Evolutionary conservation across 2,888 invertebrate species (phyloP).

Genomic region (Drosophila subsilvestris): DNA sequence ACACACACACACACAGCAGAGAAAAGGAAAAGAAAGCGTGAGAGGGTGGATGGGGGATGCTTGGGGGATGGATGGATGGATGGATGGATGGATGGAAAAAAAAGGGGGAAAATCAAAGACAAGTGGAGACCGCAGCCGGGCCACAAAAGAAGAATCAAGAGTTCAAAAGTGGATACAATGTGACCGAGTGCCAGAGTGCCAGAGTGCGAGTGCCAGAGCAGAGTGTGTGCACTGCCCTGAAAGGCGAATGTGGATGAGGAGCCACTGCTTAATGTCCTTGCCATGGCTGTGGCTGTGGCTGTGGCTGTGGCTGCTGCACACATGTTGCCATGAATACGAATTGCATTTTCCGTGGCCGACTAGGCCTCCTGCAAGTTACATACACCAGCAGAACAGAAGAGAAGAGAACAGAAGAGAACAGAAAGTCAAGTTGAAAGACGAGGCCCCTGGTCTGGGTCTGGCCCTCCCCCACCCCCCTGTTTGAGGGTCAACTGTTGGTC

Average conservation of each 20-base stretch:
- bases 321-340: slow-evolving; percentile 71
- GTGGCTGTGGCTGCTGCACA: slow-evolving; percentile 35
- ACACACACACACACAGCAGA: slow-evolving; percentile 16
- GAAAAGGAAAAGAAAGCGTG: slow-evolving; percentile 17
- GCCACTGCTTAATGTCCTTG: slow-evolving; percentile 45
- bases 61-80: background rate
- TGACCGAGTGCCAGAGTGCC: slow-evolving; percentile 15
- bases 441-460: slow-evolving; percentile 42
- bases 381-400: background rate
- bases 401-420: slow-evolving; percentile 11
- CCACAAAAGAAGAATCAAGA: slow-evolving; percentile 67
- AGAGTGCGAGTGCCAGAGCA: slow-evolving; percentile 20
- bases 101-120: slow-evolving; percentile 60
- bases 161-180: slow-evolving; percentile 52
- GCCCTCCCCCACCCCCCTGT: too few species aligned
- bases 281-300: slow-evolving; percentile 14
- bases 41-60: slow-evolving; percentile 1
- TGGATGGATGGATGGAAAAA: slow-evolving; percentile 3
- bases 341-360: slow-evolving; percentile 50
- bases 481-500: slow-evolving; percentile 62
- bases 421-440: slow-evolving; percentile 78
- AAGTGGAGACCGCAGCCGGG: slow-evolving; percentile 56
- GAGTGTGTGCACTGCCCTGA: background rate
- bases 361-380: slow-evolving; percentile 46
- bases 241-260: slow-evolving; percentile 1